These are phyloP conservation scores for Leptinotarsa rubiginosa DNA, from an alignment of 2,888 invertebrate genomes.

Conservation along the genomic window DNA sequence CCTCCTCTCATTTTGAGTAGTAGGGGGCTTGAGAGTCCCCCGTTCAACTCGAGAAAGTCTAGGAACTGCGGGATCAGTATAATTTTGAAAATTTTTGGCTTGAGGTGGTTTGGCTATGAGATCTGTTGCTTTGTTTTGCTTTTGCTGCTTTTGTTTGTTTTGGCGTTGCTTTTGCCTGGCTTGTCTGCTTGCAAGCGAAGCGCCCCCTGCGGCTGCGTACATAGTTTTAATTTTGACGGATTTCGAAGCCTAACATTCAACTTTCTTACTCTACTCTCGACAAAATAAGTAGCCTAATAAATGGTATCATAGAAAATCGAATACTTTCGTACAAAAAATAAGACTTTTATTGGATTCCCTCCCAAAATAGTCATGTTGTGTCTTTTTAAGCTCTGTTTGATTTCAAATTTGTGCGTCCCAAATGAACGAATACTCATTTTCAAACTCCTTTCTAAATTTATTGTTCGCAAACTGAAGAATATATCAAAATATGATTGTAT, in stretches of 20 bases:
- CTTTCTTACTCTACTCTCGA: neutral
- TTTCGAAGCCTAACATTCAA: conserved; percentile 27
- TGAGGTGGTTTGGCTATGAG: conserved; percentile 57
- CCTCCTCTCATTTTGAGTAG: conserved; percentile 59
- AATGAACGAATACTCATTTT: no score
- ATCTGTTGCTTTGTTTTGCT: conserved; percentile 68
- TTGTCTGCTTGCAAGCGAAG: conserved; percentile 86
- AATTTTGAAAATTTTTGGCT: conserved; percentile 71
- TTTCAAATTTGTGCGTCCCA: conserved; percentile 20
- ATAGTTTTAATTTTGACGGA: conserved; percentile 66
- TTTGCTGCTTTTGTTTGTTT: conserved; percentile 66
- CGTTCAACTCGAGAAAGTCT: conserved; percentile 69
- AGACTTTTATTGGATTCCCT: neutral
- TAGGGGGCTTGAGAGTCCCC: conserved; percentile 60
- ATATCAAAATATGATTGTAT: conserved; percentile 47
- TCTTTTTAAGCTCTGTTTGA: conserved; percentile 17
- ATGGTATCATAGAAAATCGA: conserved; percentile 22
- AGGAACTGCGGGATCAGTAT: conserved; percentile 68
- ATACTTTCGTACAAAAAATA: conserved; percentile 29
- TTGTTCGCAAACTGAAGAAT: conserved; percentile 4
- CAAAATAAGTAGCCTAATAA: neutral
- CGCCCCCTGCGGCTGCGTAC: conserved; percentile 92
- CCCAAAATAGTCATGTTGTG: conserved; percentile 1
- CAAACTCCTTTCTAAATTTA: neutral
- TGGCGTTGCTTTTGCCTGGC: conserved; percentile 72